A percentile compares a stretch with the other conserved stretches of the same genome.
Evolutionary conservation across 2,888 invertebrate species (phyloP).

Genomic region (Coremacera marginata): DNA sequence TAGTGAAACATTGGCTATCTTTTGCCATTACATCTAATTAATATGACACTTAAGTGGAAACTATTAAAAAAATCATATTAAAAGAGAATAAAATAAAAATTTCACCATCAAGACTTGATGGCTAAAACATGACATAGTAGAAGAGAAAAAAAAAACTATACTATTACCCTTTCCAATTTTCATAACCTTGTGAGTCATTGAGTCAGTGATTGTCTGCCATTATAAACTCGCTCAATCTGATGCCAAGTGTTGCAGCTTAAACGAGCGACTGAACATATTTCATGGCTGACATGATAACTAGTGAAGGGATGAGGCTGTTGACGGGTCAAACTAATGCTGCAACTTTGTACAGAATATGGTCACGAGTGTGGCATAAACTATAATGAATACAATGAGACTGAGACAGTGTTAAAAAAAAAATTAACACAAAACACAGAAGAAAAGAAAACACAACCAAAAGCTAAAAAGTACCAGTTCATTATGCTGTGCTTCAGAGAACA

Average conservation of each 20-base stretch:
- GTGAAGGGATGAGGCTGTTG: too few species aligned
- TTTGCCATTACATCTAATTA: background rate
- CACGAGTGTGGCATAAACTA: too few species aligned
- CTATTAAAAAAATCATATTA: background rate
- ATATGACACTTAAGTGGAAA: background rate
- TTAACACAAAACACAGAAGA: too few species aligned
- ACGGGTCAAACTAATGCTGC: too few species aligned
- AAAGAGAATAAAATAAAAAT: background rate
- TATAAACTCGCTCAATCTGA: constrained; percentile 1
- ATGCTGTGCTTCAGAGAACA: background rate
- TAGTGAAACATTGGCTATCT: background rate
- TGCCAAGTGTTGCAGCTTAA: constrained; percentile 22
- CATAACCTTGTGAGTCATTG: background rate
- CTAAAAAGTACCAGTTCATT: background rate
- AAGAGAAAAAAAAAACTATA: too few species aligned
- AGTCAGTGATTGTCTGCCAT: constrained; percentile 6
- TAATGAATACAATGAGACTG: too few species aligned
- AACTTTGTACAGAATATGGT: too few species aligned
- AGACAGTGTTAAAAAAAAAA: too few species aligned
- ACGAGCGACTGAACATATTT: background rate
- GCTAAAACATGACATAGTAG: too few species aligned
- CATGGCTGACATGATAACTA: background rate
- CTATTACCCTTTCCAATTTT: too few species aligned
- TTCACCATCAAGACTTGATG: too few species aligned
- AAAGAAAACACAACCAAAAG: too few species aligned